Evolutionary conservation across 2,888 invertebrate species (phyloP), one percentile per base, ranked within the genome.

Genomic region (Eledone cirrhosa): DNA sequence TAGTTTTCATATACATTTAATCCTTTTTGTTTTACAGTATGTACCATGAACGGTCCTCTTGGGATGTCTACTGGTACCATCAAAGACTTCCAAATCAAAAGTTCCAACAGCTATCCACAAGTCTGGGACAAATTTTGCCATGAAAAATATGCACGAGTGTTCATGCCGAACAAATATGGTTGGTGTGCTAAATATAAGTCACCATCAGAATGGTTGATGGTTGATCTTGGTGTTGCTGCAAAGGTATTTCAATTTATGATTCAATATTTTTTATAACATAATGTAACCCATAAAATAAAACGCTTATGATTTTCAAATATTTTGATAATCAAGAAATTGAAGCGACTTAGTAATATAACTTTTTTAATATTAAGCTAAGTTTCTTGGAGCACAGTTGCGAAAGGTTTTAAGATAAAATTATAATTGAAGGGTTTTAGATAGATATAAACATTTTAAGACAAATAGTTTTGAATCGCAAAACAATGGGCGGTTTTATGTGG

Each of bases 61-160:
- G 92, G 92, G 3, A 87, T 92, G 90, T 92, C 92, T 82, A 90
- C 91, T 2, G 92, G 92, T 0, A 88, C 88, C 27, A 92, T 92
- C 74, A 89, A 91, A 82, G 92, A 92, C 86, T 92, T 92, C 92
- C 92, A 92, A 85, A 90, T 92, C 81, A 91, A 92, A 14, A 91
- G 92, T n/a, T 91, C 91, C 16, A 92, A 92, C 19, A 89, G 90
- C n/a, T 90, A 90, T 81, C 90, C 90, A 0, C 86, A 86, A 80
- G 87, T 88, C 48, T 91, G 90, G 89, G 91, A 91, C 82, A 85
- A 86, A 24, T 88, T 89, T 22, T 92, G 92, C 84, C 89, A 91
- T 80, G 91, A 91, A 81, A 90, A 91, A 81, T 91, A 90, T 83
- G 92, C 91, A 27, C 87, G 92, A 16, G 88, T 92, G 19, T 92